Base-by-base conservation (phyloP, 2,888 invertebrate species). In the Pterostichus madidus region DNA sequence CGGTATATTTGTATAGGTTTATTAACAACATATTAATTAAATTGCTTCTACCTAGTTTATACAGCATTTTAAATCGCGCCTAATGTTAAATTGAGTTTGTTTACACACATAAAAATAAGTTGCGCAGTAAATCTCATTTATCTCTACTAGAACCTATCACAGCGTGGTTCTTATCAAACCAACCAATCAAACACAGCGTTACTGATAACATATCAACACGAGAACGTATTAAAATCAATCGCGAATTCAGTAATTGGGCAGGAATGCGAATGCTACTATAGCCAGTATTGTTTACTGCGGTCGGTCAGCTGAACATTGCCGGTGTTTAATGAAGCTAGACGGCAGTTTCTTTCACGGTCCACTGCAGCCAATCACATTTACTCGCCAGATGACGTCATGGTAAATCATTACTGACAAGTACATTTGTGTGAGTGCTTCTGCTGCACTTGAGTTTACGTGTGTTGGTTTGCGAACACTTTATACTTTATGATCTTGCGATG, bases 371-470 rank as follows among this genome's bases (percentile, higher is more conserved):
- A 82, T 82, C 76, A 76, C 76, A 76, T 82, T 82, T 82, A 76
- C n/a, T 46, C 64, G 32, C n/a, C 17, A 49, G 82, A 64, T 82
- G 82, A 82, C 82, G 82, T 82, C 82, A 82, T 64, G 52, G 31
- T 82, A 82, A 82, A 82, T 82, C 75, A 82, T 82, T 82, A 82
- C 82, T 82, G 80, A 71, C 73, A 80, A 71, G 73, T 73, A 49
- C 24, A 10, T 82, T 35, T 80, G 59, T 77, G 59, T 56, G 77
- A 53, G 56, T 39, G 31, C 31, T 56, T 15, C 56, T 15, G 31
- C 31, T 39, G 56, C 77, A 77, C 59, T 77, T 59, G 35, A 46
- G 73, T 2, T 8, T 13, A 17, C 24, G 32, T 75, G 13, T 75
- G 13, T 32, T 59, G 10, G 71, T 13, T 31, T 35, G 64, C 4